phyloP scores from a whole-genome alignment of 2,888 invertebrate species.

The Himalopsyche tibetana region DNA sequence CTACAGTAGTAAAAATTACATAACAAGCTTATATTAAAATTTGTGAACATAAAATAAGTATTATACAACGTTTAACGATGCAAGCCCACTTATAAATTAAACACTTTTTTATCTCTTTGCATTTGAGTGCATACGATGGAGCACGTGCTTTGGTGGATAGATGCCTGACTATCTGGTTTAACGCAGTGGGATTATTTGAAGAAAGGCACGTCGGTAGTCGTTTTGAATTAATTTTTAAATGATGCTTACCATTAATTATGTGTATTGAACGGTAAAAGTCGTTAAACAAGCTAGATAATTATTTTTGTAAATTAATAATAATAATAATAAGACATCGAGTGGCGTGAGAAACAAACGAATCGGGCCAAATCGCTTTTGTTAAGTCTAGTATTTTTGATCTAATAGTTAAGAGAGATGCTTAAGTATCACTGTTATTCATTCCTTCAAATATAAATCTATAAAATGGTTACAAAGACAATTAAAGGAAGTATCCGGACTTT shows the following conservation, averaged over 20 bases:
- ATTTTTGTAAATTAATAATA: neutral
- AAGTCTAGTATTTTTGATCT: too few species aligned
- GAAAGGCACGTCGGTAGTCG: neutral
- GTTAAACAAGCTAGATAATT: neutral
- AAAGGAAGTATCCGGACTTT: too few species aligned
- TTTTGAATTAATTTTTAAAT: neutral
- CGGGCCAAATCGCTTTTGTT: too few species aligned
- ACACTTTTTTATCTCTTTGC: constrained; percentile 37
- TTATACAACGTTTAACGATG: constrained; percentile 29
- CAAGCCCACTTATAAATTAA: constrained; percentile 38
- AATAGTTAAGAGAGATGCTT: too few species aligned
- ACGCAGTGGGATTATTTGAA: constrained; percentile 2
- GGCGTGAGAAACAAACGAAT: too few species aligned
- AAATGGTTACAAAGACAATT: too few species aligned
- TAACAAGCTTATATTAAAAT: constrained; percentile 22
- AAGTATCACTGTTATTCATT: too few species aligned
- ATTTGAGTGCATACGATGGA: constrained; percentile 7
- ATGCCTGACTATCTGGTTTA: constrained; percentile 27
- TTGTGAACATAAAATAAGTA: constrained; percentile 25
- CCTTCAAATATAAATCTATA: too few species aligned
- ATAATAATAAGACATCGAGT: too few species aligned
- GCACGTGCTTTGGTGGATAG: constrained; percentile 10
- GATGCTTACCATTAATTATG: neutral
- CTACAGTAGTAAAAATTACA: neutral
- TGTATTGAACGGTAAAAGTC: neutral